A percentile compares a stretch with the other conserved stretches of the same genome.
These are phyloP conservation scores for Cephalopachus bancanus DNA, from an alignment of 2,797 vertebrate species.

Conservation along the genomic window DNA sequence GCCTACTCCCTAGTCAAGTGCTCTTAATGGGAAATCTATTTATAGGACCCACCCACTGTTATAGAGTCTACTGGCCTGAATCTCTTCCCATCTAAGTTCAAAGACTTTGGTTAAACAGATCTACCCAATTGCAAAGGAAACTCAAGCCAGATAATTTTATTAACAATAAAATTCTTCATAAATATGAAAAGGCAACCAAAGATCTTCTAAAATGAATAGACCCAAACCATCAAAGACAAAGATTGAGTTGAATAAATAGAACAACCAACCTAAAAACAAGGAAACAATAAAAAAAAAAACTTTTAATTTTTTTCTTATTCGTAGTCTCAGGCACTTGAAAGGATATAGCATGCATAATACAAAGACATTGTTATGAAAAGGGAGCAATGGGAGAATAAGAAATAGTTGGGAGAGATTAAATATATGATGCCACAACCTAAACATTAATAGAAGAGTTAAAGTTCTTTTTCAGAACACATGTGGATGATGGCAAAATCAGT, in stretches of 20 bases:
- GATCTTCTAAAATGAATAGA: neutral
- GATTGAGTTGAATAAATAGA: neutral
- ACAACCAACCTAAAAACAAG: neutral
- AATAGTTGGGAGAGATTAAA: neutral
- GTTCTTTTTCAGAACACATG: neutral
- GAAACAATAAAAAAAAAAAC: neutral
- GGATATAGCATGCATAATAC: neutral
- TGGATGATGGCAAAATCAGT: neutral
- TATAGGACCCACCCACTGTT: neutral
- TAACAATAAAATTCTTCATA: neutral
- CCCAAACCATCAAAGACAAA: conserved; percentile 7
- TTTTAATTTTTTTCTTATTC: neutral
- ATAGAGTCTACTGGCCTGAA: neutral
- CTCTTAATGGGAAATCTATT: neutral
- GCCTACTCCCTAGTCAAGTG: neutral
- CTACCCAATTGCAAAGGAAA: neutral
- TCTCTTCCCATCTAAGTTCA: neutral
- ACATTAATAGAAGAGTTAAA: neutral
- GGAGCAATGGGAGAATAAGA: neutral
- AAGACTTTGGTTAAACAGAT: neutral
- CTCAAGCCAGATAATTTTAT: neutral
- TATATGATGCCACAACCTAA: neutral
- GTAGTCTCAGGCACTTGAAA: neutral
- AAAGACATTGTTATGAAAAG: neutral
- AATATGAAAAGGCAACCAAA: neutral